Conservation (phyloP, 1,140 invertebrate species). For the Nasonia vitripennis region DNA sequence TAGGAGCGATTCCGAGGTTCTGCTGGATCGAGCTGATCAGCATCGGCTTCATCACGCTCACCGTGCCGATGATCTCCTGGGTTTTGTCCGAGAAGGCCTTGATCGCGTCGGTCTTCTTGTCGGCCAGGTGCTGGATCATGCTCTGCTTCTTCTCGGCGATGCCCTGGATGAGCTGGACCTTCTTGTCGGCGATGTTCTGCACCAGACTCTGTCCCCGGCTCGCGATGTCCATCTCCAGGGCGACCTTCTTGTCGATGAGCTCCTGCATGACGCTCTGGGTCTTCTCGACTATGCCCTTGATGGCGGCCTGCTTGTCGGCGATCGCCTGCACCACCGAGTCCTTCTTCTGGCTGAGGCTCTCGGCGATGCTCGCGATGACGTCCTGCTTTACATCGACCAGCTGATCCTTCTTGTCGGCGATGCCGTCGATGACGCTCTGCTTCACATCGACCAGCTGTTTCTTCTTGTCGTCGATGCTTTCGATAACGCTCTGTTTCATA, state of each 20-base stretch:
- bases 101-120: not conserved
- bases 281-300: slow-evolving; percentile 17
- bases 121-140: not conserved
- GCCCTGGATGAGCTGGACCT: not conserved
- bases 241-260: not conserved
- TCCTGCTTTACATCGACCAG: not conserved
- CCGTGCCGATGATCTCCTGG: not conserved
- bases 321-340: not conserved
- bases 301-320: not conserved
- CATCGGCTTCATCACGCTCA: not conserved
- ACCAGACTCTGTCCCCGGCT: not conserved
- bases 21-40: not conserved
- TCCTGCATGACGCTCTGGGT: not conserved
- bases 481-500: not conserved
- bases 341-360: not conserved
- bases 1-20: not conserved
- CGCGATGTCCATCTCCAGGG: not conserved
- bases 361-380: not conserved
- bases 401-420: not conserved
- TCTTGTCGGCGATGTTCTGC: not conserved
- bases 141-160: not conserved
- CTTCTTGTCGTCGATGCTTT: not conserved
- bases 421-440: not conserved
- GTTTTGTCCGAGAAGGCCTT: not conserved
- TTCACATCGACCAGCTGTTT: not conserved